Conservation (phyloP, 2,113 vertebrate species). For the Ageneiosus marmoratus region DNA sequence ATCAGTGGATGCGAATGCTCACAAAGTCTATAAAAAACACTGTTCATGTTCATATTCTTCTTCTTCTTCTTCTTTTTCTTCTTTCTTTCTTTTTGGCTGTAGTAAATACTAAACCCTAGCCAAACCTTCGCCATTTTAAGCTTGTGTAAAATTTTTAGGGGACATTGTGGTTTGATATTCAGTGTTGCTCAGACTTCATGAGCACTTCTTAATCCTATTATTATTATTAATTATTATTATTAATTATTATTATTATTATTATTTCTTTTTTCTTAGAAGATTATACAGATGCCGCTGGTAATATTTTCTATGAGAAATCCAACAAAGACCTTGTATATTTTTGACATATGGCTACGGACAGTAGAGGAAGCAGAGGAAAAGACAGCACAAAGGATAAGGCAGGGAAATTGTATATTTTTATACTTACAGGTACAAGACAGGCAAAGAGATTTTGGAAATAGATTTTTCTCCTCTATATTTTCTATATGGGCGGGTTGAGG, state of each 20-base stretch:
- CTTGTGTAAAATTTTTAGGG: conserved; percentile 20
- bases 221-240: too few species aligned
- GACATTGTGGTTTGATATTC: conserved; percentile 15
- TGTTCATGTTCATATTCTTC: conserved; percentile 1
- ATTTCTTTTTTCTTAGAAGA: conserved; percentile 36
- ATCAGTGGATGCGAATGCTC: conserved; percentile 26
- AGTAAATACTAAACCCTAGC: neutral
- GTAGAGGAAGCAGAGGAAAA: conserved; percentile 42
- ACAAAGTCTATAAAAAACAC: conserved; percentile 42
- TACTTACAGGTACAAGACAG: conserved; percentile 69
- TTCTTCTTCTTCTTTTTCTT: neutral
- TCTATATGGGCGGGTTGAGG: conserved; percentile 63
- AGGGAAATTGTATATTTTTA: conserved; percentile 81
- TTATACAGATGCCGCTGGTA: conserved; percentile 46
- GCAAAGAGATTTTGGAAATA: conserved; percentile 71
- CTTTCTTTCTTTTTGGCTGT: neutral
- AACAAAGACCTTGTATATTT: conserved; percentile 74
- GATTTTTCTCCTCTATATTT: conserved; percentile 76
- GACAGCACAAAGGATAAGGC: conserved; percentile 68
- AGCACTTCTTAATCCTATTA: conserved; percentile 40
- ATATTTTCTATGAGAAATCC: conserved; percentile 67
- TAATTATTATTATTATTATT: too few species aligned
- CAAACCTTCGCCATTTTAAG: conserved; percentile 7
- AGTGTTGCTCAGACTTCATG: conserved; percentile 44
- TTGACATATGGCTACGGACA: conserved; percentile 69